Base-by-base conservation (phyloP, 2,888 invertebrate species). In the Eupithecia exiguata region DNA sequence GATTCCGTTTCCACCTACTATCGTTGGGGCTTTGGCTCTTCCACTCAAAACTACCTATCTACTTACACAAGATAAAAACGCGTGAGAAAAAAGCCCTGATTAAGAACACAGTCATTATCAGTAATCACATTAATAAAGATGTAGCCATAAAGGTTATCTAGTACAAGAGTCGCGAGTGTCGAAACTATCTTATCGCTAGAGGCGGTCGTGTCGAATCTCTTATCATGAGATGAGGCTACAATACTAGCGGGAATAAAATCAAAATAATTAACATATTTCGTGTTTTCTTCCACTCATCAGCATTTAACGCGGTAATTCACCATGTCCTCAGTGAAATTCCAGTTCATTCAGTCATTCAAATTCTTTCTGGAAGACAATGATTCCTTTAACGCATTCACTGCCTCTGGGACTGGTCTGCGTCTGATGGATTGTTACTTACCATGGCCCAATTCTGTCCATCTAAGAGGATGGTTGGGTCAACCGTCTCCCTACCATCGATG, bases 91-190 rank as follows among this genome's bases (percentile, higher is more conserved):
- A 10, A 69, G 12, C 10, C 16, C 10, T 16, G 25, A 62, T 66
- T 66, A 71, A 40, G 61, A 69, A 53, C 49, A 67, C 66, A 67
- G 71, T 4, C 18, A 46, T 71, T 72, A 69, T 72, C 72, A 69
- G 25, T 70, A 66, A 73, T 53, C 49, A 70, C 65, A 35, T 67
- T 77, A 79, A 82, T 81, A 77, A 75, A 81, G 80, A 77, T 78
- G 80, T 74, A 70, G 76, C 75, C 70, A 78, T 80, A 80, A 80
- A 81, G 80, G 73, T 83, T 82, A 85, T 85, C 84, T 79, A 12
- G 35, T 75, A 83, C 82, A 81, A 72, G 81, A 75, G 74, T 79
- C 75, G 81, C 76, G 76, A 76, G 79, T 79, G 80, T 78, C 61
- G 53, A 43, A 65, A 70, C 68, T 72, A 74, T 75, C 78, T 76